Conservation (phyloP, 1,140 invertebrate genomes). For the Drepana arcuata region DNA sequence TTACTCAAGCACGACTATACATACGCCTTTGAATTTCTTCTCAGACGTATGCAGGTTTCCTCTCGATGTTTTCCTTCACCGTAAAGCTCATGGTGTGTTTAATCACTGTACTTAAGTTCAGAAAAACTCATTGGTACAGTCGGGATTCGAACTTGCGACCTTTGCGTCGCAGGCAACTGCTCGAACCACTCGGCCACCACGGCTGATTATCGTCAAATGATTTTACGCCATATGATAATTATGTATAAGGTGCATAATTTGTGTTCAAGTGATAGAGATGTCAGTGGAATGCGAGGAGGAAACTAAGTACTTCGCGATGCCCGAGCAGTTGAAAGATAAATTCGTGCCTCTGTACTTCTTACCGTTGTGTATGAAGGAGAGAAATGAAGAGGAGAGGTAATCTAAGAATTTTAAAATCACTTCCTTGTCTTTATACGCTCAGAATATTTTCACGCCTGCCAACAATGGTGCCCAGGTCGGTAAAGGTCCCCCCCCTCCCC, state of each 20-base stretch:
- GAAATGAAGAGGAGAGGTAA: slow-evolving; percentile 22
- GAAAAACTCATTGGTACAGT: too few species aligned
- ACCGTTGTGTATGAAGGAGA: slow-evolving; percentile 40
- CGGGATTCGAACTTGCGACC: too few species aligned
- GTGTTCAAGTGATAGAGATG: slow-evolving; percentile 29
- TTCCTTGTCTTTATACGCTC: too few species aligned
- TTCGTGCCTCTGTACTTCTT: slow-evolving; percentile 42
- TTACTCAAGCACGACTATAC: neutral
- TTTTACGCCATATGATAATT: neutral
- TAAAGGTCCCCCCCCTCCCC: too few species aligned
- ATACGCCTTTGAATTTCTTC: neutral
- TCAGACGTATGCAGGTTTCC: neutral
- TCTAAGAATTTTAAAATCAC: too few species aligned
- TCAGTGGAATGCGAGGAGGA: slow-evolving; percentile 34
- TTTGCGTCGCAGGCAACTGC: too few species aligned
- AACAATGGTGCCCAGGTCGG: too few species aligned
- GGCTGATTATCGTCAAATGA: neutral
- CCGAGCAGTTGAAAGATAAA: slow-evolving; percentile 43
- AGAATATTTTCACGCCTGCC: too few species aligned
- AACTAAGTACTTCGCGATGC: slow-evolving; percentile 31
- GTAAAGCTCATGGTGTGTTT: neutral
- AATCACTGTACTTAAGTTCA: neutral
- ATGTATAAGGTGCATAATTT: neutral
- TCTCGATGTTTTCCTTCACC: neutral
- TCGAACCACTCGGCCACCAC: too few species aligned